Percentiles rank a stretch among this genome's conserved stretches.
phyloP scores from a whole-genome alignment of 2,113 vertebrate species.

The Plecturocebus donacophilus region DNA sequence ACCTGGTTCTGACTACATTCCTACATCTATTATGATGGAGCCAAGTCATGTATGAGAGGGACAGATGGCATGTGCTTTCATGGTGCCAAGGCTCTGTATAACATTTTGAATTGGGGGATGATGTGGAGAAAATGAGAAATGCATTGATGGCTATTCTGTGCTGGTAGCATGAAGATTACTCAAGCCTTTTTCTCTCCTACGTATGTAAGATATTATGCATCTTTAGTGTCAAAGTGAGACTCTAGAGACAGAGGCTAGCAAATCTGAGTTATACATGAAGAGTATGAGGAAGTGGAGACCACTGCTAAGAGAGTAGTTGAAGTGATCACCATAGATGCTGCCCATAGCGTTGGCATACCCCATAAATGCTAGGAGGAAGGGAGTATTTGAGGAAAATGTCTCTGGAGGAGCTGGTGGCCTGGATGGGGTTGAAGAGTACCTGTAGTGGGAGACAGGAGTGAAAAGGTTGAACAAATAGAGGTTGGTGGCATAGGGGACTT shows the following conservation, averaged over 20 bases:
- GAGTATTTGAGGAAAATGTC: neutral
- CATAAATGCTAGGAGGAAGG: neutral
- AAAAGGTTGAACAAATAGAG: neutral
- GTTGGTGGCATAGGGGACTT: neutral
- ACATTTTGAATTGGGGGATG: neutral
- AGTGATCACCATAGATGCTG: neutral
- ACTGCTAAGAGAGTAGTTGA: neutral
- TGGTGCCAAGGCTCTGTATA: neutral
- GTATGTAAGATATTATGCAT: conserved; percentile 1
- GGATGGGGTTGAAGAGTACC: neutral
- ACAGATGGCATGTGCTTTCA: neutral
- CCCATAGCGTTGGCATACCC: no score
- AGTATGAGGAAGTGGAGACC: neutral
- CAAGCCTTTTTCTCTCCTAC: neutral
- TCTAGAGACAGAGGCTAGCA: neutral
- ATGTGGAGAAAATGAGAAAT: neutral
- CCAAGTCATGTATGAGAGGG: neutral
- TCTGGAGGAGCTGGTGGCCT: neutral
- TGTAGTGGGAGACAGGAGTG: neutral
- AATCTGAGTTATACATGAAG: neutral
- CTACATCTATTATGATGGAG: neutral
- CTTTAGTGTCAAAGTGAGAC: neutral
- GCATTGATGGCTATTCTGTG: conserved; percentile 7
- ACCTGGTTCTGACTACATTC: neutral
- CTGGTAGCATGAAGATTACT: neutral